Conservation (phyloP, 1,140 invertebrate species). For the Lucilia sericata region DNA sequence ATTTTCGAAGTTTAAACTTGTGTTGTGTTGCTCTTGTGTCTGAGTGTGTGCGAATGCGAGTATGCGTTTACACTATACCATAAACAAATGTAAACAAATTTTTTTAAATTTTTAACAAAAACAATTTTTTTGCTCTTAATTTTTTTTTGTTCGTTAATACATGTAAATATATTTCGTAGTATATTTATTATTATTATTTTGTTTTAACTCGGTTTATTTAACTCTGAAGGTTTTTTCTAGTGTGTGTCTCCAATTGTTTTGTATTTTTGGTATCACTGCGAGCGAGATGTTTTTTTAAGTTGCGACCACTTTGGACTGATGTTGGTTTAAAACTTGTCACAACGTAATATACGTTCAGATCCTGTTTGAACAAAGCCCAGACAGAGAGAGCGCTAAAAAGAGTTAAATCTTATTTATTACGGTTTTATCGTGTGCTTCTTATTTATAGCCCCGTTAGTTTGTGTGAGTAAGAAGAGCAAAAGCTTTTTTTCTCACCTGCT, state of each 20-base stretch:
- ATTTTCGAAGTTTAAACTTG: constrained; percentile 38
- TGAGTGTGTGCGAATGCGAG: not conserved
- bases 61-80: not conserved
- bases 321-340: constrained; percentile 64
- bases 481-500: constrained; percentile 34
- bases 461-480: not conserved
- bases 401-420: not conserved
- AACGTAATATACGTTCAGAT: constrained; percentile 67
- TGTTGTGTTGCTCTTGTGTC: not conserved
- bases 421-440: not conserved
- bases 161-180: not conserved
- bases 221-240: constrained; percentile 17
- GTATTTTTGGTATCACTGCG: not conserved
- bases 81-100: constrained; percentile 15
- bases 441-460: not conserved
- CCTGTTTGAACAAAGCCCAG: constrained; percentile 62
- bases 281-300: constrained; percentile 44
- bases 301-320: constrained; percentile 61
- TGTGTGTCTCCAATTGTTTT: not conserved
- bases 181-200: not conserved
- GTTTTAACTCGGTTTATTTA: not conserved
- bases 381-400: constrained; percentile 22
- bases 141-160: not conserved
- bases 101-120: not conserved
- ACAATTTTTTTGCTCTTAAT: constrained; percentile 19